phyloP scores from a whole-genome alignment of 2,113 vertebrate species.

The Saguinus midas region DNA sequence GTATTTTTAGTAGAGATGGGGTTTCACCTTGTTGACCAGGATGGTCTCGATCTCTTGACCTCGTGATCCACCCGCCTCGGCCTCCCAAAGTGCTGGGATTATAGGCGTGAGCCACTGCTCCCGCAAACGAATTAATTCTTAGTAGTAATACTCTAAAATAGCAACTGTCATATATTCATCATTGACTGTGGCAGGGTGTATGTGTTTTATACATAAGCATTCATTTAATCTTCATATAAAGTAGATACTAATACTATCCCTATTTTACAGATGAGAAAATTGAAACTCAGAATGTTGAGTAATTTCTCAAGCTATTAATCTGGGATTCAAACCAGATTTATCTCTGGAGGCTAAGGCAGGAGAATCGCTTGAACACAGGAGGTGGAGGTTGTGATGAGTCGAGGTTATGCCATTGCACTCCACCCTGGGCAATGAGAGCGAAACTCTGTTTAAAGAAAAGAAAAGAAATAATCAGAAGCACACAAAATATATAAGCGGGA shows the following conservation, averaged over 20 bases:
- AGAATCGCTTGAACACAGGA: too few relatives aligned
- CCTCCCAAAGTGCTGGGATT: too few relatives aligned
- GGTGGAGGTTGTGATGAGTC: too few relatives aligned
- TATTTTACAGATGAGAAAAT: neutral
- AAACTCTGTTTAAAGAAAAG: too few relatives aligned
- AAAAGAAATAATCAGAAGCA: constrained; percentile 13
- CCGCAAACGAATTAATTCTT: neutral
- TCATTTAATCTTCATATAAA: neutral
- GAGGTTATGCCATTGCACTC: too few relatives aligned
- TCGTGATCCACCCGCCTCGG: too few relatives aligned
- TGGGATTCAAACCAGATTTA: neutral
- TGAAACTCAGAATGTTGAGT: neutral
- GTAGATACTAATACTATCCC: neutral
- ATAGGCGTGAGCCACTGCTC: too few relatives aligned
- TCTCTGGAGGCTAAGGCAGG: neutral
- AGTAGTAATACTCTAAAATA: neutral
- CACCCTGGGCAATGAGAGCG: too few relatives aligned
- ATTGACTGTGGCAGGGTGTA: neutral
- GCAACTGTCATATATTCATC: neutral
- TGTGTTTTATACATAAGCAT: neutral
- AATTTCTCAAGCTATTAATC: neutral
- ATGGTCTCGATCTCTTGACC: too few relatives aligned
- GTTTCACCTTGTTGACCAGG: too few relatives aligned
- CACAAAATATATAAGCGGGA: too few relatives aligned
- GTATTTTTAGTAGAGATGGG: too few relatives aligned